Percentiles rank a stretch among this genome's conserved stretches.
phyloP scores from a whole-genome alignment of 1,140 invertebrate genomes.

The Ylistrum balloti region DNA sequence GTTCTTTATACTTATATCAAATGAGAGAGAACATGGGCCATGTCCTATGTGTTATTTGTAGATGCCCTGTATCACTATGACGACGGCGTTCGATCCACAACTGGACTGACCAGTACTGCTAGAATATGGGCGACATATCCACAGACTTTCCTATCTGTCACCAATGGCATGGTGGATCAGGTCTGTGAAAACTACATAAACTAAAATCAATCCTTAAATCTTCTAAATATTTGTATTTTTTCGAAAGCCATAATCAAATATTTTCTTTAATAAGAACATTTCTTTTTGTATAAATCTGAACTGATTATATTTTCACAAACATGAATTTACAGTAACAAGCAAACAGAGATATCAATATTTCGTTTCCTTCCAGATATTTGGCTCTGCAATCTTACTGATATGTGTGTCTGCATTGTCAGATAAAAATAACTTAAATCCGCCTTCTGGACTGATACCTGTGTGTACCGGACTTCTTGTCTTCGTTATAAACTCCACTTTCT shows the following conservation, averaged over 20 bases:
- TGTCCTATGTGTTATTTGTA: background rate
- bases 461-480: background rate
- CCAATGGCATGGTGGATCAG: background rate
- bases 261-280: too few relatives aligned
- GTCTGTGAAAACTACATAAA: background rate
- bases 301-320: too few relatives aligned
- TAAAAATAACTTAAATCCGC: background rate
- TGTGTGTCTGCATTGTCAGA: background rate
- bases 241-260: background rate
- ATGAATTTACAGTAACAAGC: too few relatives aligned
- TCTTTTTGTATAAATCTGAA: too few relatives aligned
- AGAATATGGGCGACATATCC: constrained; percentile 3
- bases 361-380: background rate
- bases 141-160: background rate
- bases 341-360: too few relatives aligned
- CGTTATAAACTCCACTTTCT: background rate
- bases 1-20: too few relatives aligned
- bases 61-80: background rate
- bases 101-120: background rate
- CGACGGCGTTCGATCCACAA: background rate
- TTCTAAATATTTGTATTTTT: background rate
- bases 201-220: too few relatives aligned
- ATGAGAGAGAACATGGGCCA: too few relatives aligned
- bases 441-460: background rate
- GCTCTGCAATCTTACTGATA: background rate